Base-by-base conservation (phyloP, 2,888 invertebrate genomes). In the Caradrina kadenii region DNA sequence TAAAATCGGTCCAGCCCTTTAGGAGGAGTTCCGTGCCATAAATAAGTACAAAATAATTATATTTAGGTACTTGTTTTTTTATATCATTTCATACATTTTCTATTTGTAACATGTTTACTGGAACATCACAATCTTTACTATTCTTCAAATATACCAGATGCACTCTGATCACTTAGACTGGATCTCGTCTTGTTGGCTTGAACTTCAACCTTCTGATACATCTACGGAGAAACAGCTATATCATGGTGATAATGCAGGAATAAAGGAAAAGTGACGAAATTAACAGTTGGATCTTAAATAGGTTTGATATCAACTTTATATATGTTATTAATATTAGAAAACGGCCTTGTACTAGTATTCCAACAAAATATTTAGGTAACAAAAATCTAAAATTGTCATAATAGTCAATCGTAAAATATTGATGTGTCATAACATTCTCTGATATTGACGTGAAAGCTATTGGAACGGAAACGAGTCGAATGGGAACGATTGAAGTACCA, bases 401-500 rank as follows among this genome's bases (percentile, higher is more conserved):
- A 60, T 35, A 56, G 62, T 54, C 59, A 59, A 61, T 66, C 80
- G 64, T 79, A 73, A 81, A 81, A 75, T 54, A 39, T 73, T 65
- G 72, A 75, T 71, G 64, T 81, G 50, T 80, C 66, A 77, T 73
- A 76, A 66, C 58, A 56, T 69, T 71, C 71, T 77, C 59, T 71
- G 67, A 22, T 69, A 78, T 68, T 72, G 69, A 69, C 58, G 70
- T n/a, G 76, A 76, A 75, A 64, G 73, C 79, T 66, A 70, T 78
- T 69, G 69, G 61, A 76, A 64, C 70, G 79, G 69, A 79, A 81
- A 75, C 72, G 75, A 72, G 42, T 22, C 69, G 53, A 72, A 70
- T 61, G 72, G 53, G 69, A 75, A 63, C 78, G 69, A 80, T 78
- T 80, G 71, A 56, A 78, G 69, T 75, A 74, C 72, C 63, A 70